Evolutionary conservation across 1,140 invertebrate species (phyloP), one percentile per base, ranked within the genome.

Genomic region (Drosophila truncata): DNA sequence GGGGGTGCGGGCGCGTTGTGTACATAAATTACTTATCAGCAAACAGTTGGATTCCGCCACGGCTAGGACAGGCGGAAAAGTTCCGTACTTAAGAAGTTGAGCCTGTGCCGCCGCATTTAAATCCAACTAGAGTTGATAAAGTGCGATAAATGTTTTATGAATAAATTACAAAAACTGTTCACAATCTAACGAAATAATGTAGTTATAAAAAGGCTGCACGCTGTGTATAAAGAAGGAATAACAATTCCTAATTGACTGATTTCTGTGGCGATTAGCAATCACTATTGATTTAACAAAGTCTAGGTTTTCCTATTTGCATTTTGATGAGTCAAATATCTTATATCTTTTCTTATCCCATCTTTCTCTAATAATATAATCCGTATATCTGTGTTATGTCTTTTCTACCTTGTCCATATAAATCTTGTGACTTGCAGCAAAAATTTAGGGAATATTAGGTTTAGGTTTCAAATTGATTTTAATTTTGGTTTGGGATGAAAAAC

Each of bases 21-120:
- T 37, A 55, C 33, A 55, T 55, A 55, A 55, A 55, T 55, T 55
- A 55, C 52, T 55, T 55, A 55, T 55, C 52, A 55, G 52, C 52
- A 55, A 55, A 55, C 52, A 35, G 50, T 54, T 54, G 50, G 50
- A 54, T 33, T 54, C 50, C 29, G 18, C n/a, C 49, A 20, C 18
- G 29, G 50, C 31, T 54, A 33, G 50, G 31, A 35, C 50, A 37
- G 52, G 52, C 52, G 52, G 52, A 23, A 54, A 54, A 35, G 50
- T 54, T 54, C 2, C 44, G 18, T 35, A 16, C 31, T 10, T 54
- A 54, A 39, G 52, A 35, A 55, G 52, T 55, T 55, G 52, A 55
- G 52, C 52, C 33, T 16, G 11, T 33, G 44, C 4, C 23, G 23
- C 2, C 20, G 18, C 16, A 29, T 1, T 49, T 18, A 49, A 49